These are phyloP conservation scores for Eumaeus atala DNA, from an alignment of 1,140 invertebrate genomes.

Conservation along the genomic window DNA sequence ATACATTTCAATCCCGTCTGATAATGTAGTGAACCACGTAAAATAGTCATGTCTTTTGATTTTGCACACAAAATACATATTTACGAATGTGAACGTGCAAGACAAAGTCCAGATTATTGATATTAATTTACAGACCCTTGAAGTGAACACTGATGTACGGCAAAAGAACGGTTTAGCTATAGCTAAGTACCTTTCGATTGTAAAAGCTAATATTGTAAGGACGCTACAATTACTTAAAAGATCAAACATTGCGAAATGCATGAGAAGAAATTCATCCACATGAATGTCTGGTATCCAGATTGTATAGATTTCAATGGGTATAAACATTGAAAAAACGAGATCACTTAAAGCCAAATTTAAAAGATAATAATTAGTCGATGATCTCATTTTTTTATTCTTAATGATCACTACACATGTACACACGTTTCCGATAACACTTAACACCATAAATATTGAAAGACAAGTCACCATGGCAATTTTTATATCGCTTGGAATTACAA, in stretches of 20 bases:
- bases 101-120: slow-evolving; percentile 5
- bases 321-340: slow-evolving; percentile 2
- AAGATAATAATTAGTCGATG: slow-evolving; percentile 11
- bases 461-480: too few species aligned
- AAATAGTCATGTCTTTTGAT: slow-evolving; percentile 2
- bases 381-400: slow-evolving; percentile 8
- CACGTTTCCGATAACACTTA: slow-evolving; percentile 10
- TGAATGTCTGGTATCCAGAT: neutral
- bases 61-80: slow-evolving; percentile 1
- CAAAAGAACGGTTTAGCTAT: slow-evolving; percentile 9
- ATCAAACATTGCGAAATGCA: slow-evolving; percentile 11
- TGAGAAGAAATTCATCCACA: neutral
- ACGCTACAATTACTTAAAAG: slow-evolving; percentile 12
- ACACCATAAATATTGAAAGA: neutral
- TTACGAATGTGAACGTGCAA: neutral
- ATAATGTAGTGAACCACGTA: slow-evolving; percentile 1
- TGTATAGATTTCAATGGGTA: neutral
- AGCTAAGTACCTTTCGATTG: slow-evolving; percentile 9
- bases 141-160: slow-evolving; percentile 1
- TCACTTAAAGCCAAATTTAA: slow-evolving; percentile 11
- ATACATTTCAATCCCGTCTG: neutral
- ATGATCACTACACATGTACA: slow-evolving; percentile 11
- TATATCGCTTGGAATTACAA: too few species aligned
- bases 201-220: slow-evolving; percentile 10
- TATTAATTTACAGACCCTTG: slow-evolving; percentile 10